phyloP scores from a whole-genome alignment of 2,888 invertebrate species.

The Eupelmus urozonus region DNA sequence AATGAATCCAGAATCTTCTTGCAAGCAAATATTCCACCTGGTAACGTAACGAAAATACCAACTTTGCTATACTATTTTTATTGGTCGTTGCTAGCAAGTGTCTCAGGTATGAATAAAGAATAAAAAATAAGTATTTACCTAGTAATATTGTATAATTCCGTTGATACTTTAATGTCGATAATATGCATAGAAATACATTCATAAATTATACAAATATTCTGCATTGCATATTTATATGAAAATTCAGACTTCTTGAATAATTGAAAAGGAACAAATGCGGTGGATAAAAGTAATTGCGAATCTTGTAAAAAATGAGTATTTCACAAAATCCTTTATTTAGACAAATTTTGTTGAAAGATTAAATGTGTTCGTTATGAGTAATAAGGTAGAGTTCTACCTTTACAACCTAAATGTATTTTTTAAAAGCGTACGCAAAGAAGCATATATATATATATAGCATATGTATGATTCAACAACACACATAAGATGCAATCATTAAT shows the following conservation, averaged over 20 bases:
- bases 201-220: constrained; percentile 37
- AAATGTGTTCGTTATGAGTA: constrained; percentile 21
- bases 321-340: constrained; percentile 14
- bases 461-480: not conserved
- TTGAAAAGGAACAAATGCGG: not conserved
- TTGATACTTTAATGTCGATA: constrained; percentile 58
- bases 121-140: constrained; percentile 54
- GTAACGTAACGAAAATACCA: constrained; percentile 18
- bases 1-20: constrained; percentile 47
- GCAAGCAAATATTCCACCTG: constrained; percentile 20
- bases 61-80: constrained; percentile 52
- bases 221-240: constrained; percentile 33
- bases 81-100: constrained; percentile 40
- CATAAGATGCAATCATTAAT: not conserved
- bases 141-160: constrained; percentile 54
- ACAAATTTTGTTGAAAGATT: constrained; percentile 1
- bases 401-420: constrained; percentile 29
- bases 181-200: constrained; percentile 51
- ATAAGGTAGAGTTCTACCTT: constrained; percentile 40
- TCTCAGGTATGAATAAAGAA: constrained; percentile 52
- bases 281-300: constrained; percentile 1
- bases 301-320: constrained; percentile 19
- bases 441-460: not conserved
- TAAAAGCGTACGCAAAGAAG: constrained; percentile 24
- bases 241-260: not conserved